phyloP scores from a whole-genome alignment of 2,797 vertebrate species.

The Neosilurus hyrtlii region DNA sequence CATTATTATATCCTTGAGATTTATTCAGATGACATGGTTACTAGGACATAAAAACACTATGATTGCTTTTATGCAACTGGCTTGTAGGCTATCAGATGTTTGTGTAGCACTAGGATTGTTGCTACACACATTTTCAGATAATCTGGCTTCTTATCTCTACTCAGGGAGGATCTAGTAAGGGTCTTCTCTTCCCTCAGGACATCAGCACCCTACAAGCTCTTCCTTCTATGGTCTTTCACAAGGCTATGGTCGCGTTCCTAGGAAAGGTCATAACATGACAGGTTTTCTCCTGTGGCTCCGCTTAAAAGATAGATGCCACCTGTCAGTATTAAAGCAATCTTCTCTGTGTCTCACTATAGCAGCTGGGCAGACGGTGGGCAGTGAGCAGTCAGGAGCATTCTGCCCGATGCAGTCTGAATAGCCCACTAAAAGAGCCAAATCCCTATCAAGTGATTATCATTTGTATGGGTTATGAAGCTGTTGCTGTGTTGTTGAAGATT shows the following conservation, averaged over 20 bases:
- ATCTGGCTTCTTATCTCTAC: slow-evolving; percentile 14
- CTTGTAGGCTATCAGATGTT: neutral
- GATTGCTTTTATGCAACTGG: neutral
- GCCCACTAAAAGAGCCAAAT: neutral
- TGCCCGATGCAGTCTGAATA: neutral
- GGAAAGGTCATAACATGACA: slow-evolving; percentile 46
- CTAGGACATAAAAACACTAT: neutral
- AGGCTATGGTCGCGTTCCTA: slow-evolving; percentile 30
- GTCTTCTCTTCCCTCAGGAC: slow-evolving; percentile 13
- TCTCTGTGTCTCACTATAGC: slow-evolving; percentile 53
- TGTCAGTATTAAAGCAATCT: slow-evolving; percentile 49
- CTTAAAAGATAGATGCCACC: slow-evolving; percentile 54
- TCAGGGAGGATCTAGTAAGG: slow-evolving; percentile 1
- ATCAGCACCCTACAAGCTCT: slow-evolving; percentile 37
- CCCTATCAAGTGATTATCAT: slow-evolving; percentile 15
- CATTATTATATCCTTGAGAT: neutral
- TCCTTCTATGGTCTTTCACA: slow-evolving; percentile 43
- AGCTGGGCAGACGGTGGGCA: slow-evolving; percentile 52
- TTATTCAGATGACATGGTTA: neutral
- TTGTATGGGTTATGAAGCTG: slow-evolving; percentile 14
- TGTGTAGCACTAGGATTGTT: slow-evolving; percentile 6
- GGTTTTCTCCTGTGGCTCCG: slow-evolving; percentile 38
- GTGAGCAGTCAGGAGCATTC: slow-evolving; percentile 34
- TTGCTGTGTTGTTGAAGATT: slow-evolving; percentile 12
- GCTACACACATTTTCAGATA: slow-evolving; percentile 7